Conservation (phyloP, 1,140 invertebrate genomes). For the Dendrolimus punctatus region DNA sequence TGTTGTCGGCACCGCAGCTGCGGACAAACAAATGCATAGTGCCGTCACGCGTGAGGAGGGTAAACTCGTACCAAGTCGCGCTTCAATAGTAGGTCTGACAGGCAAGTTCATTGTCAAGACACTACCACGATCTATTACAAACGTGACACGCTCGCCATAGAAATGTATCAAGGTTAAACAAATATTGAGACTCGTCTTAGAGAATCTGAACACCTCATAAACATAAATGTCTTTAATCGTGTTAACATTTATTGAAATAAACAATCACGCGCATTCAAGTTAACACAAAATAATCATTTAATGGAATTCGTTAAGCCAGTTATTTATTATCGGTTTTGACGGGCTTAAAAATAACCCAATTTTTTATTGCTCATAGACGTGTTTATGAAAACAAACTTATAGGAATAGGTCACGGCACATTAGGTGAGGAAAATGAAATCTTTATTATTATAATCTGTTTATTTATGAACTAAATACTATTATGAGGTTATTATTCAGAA, state of each 20-base stretch:
- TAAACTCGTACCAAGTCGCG: conserved; percentile 20
- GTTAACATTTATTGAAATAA: conserved; percentile 12
- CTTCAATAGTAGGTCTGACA: conserved; percentile 39
- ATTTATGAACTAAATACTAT: conserved; percentile 26
- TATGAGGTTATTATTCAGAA: conserved; percentile 13
- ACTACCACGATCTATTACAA: conserved; percentile 27
- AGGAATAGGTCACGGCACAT: conserved; percentile 22
- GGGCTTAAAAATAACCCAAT: conserved; percentile 21
- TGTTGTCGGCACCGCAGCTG: conserved; percentile 70
- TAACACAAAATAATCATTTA: conserved; percentile 11
- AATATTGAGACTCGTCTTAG: conserved; percentile 16
- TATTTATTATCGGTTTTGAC: conserved; percentile 22
- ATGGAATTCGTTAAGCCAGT: conserved; percentile 22
- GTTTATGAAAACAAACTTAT: conserved; percentile 33
- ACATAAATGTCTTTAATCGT: conserved; percentile 5
- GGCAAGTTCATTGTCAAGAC: conserved; percentile 50
- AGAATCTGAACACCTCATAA: conserved; percentile 5
- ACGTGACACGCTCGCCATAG: conserved; percentile 30
- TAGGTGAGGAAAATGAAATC: conserved; percentile 23
- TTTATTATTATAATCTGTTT: conserved; percentile 30
- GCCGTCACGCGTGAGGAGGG: conserved; percentile 63
- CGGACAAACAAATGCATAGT: conserved; percentile 62
- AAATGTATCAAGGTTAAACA: conserved; percentile 25
- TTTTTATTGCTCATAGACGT: conserved; percentile 26
- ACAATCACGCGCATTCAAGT: conserved; percentile 12